phyloP scores from a whole-genome alignment of 2,888 invertebrate genomes.

The Mimas tiliae region DNA sequence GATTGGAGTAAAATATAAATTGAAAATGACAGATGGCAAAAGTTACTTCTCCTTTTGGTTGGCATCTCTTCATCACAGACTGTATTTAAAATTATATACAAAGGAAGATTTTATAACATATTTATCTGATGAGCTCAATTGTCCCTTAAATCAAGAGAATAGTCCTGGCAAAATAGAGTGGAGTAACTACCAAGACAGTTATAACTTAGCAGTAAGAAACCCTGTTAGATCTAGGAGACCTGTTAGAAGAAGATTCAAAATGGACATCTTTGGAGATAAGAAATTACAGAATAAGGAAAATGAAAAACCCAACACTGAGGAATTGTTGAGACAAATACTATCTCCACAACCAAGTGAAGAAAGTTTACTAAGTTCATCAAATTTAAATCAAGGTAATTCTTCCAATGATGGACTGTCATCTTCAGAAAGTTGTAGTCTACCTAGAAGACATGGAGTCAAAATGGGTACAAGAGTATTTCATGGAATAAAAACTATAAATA shows the following conservation, averaged over 20 bases:
- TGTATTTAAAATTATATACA: slow-evolving; percentile 89
- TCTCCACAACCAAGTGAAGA: slow-evolving; percentile 66
- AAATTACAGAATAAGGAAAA: slow-evolving; percentile 89
- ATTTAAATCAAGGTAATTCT: slow-evolving; percentile 61
- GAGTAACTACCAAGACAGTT: slow-evolving; percentile 81
- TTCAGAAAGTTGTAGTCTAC: slow-evolving; percentile 78
- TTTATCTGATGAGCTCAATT: slow-evolving; percentile 85
- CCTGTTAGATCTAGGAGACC: slow-evolving; percentile 69
- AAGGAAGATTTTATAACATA: slow-evolving; percentile 88
- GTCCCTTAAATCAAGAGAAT: slow-evolving; percentile 71
- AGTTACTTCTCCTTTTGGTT: slow-evolving; percentile 91
- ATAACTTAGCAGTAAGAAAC: slow-evolving; percentile 79
- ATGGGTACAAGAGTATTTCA: slow-evolving; percentile 90
- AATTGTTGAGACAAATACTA: slow-evolving; percentile 68
- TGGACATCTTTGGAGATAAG: slow-evolving; percentile 77
- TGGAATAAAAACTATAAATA: slow-evolving; percentile 66
- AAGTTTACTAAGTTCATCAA: slow-evolving; percentile 48
- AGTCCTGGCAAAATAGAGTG: slow-evolving; percentile 64
- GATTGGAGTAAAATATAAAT: slow-evolving; percentile 88
- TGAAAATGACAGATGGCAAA: slow-evolving; percentile 90
- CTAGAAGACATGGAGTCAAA: slow-evolving; percentile 88
- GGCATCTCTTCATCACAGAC: slow-evolving; percentile 91
- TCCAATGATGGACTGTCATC: slow-evolving; percentile 79
- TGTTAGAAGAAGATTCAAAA: slow-evolving; percentile 80
- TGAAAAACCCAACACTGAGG: slow-evolving; percentile 85